These are phyloP conservation scores for Boloria selene DNA, from an alignment of 2,888 invertebrate species.

Conservation along the genomic window DNA sequence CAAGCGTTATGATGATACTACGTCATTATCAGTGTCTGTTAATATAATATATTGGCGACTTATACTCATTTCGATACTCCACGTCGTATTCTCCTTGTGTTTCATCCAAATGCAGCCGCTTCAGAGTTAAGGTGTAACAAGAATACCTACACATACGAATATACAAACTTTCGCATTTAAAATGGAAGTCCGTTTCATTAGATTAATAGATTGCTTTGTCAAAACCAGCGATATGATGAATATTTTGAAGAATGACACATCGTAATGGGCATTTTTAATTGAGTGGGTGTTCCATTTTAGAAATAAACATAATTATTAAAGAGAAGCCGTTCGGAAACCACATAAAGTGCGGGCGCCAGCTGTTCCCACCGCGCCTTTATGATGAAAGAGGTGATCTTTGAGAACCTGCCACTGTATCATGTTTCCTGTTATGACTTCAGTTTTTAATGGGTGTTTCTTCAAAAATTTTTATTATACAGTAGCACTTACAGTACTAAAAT, in stretches of 20 bases:
- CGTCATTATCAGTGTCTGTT: too few species aligned
- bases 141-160: too few species aligned
- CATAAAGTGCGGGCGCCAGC: slow-evolving; percentile 77
- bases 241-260: slow-evolving; percentile 50
- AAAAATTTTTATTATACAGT: slow-evolving; percentile 68
- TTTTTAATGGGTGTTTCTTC: slow-evolving; percentile 76
- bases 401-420: slow-evolving; percentile 70
- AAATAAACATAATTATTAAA: slow-evolving; percentile 80
- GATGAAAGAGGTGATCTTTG: slow-evolving; percentile 74
- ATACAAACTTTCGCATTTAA: too few species aligned
- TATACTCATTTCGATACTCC: too few species aligned
- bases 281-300: slow-evolving; percentile 70
- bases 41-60: too few species aligned
- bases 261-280: slow-evolving; percentile 61
- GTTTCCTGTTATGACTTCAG: slow-evolving; percentile 81
- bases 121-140: too few species aligned
- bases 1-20: too few species aligned
- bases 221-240: slow-evolving; percentile 37
- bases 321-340: slow-evolving; percentile 73
- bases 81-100: too few species aligned
- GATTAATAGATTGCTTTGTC: neutral
- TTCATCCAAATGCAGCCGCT: too few species aligned
- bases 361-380: slow-evolving; percentile 74
- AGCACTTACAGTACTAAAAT: slow-evolving; percentile 60
- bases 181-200: too few species aligned